Percentiles rank a stretch among this genome's conserved stretches.
phyloP scores from a whole-genome alignment of 2,888 invertebrate species.

The Meghimatium bilineatum region DNA sequence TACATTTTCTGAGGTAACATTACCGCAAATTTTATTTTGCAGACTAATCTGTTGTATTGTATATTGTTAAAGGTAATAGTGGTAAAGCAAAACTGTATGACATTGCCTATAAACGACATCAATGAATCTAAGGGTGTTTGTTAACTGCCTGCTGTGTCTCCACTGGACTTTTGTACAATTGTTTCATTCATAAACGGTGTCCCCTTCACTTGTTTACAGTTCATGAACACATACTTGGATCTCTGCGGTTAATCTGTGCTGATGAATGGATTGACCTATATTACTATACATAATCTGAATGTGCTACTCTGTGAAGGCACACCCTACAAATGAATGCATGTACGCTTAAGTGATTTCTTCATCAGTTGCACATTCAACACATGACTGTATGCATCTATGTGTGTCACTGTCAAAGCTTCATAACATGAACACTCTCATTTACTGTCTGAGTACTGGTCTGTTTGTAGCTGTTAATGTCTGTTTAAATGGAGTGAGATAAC shows the following conservation, averaged over 20 bases:
- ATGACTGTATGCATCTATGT: neutral
- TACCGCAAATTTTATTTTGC: no score
- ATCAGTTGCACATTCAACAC: neutral
- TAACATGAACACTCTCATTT: neutral
- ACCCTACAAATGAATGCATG: neutral
- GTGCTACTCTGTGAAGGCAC: neutral
- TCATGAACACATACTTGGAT: neutral
- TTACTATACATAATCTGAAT: neutral
- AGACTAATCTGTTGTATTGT: no score
- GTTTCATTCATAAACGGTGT: neutral
- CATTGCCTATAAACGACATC: no score
- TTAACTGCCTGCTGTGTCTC: neutral
- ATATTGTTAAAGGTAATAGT: no score
- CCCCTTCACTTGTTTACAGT: neutral
- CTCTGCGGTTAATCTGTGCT: neutral
- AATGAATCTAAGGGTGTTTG: neutral
- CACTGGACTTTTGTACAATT: no score
- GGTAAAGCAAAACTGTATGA: neutral
- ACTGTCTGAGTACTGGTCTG: no score
- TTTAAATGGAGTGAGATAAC: no score
- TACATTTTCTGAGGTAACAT: no score
- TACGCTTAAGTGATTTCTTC: neutral
- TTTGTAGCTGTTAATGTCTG: no score
- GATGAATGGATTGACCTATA: slow-evolving; percentile 2
- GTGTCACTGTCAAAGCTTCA: neutral